Base-by-base conservation (phyloP, 2,797 vertebrate species). In the Hafferia zeledoni region DNA sequence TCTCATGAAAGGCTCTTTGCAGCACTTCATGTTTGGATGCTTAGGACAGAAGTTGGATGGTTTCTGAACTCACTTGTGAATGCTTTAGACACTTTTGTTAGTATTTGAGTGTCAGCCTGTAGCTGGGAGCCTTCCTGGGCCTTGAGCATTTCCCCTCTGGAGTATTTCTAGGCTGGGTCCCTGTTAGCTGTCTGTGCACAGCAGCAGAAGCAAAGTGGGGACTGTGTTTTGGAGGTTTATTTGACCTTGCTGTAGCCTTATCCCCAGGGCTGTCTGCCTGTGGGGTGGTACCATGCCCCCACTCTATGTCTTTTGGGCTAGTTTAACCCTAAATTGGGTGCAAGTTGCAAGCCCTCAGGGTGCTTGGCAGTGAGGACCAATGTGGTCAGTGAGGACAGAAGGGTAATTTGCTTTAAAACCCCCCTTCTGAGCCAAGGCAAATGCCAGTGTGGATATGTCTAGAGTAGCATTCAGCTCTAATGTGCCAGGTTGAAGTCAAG, bases 371-470 rank as follows among this genome's bases (percentile, higher is more conserved):
- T 5, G 37, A 69, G 50, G 57, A 55, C 16, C 31, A 41, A 3
- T 33, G 44, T 59, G 37, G 22, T 68, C 49, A 60, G 27, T 25
- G 75, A 60, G 63, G 50, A 22, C 46, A 43, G 55, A 11, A 33
- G 28, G 28, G 74, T 83, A 33, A 64, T 53, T 60, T 2, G 4
- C 53, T 82, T 83, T 30, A 50, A 67, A 87, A 15, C 1, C 4
- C 11, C 8, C 2, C 20, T 79, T 10, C 65, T 20, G 43, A 84
- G 46, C 39, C 57, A 46, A 41, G 39, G 27, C 25, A 33, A 25
- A 20, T 1, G 3, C 41, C 37, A n/a, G 13, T 2, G 3, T 1
- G 5, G 52, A 60, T 1, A 3, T 75, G 76, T 37, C 44, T 33
- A 10, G 50, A 44, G 43, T 23, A 76, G 10, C 17, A 35, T 85